Evolutionary conservation across 2,797 vertebrate genomes (phyloP), one percentile per base, ranked within the genome.

Genomic region (Clamator glandarius): DNA sequence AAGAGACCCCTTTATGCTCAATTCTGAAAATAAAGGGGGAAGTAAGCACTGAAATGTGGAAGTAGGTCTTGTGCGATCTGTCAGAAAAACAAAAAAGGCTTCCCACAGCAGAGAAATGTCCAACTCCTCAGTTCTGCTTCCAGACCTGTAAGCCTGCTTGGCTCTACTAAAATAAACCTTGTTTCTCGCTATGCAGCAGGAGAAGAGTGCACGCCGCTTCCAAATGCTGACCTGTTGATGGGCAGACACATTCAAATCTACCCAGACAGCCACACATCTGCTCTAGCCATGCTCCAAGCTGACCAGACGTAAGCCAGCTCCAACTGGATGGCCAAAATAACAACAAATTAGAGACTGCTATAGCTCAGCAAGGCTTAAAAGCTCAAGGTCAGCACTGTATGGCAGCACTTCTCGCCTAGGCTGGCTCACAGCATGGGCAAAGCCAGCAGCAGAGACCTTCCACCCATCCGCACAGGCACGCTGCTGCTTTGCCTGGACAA

Each of bases 111-210:
- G 59, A 95, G 89, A 95, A 95, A 84, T 36, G 59, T 74, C 93
- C 89, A 73, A 8, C 64, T 68, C 96, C 91, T 96, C 90, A 96
- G 95, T 96, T 97, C 84, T 80, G 84, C 75, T 89, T 93, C 93
- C 80, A 88, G 89, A 61, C 36, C 25, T 41, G 44, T 82, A 63
- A 50, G 23, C 31, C 46, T 25, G n/a, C 74, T 57, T 62, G 59
- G 85, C 15, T 68, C 67, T 89, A 57, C 87, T 81, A 84, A 95
- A 92, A 90, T 62, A 94, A 91, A 69, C 57, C 54, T 36, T 25
- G 69, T 21, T 86, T 61, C 81, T 80, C 3, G 3, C 83, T 33
- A 3, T 10, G 77, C 89, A 62, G 77, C 2, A 74, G 52, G 52
- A 81, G 78, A 61, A 9, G 33, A 76, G 79, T 3, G 8, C 70